Conservation (phyloP, 1,140 invertebrate genomes). For the Pollicipes pollicipes region DNA sequence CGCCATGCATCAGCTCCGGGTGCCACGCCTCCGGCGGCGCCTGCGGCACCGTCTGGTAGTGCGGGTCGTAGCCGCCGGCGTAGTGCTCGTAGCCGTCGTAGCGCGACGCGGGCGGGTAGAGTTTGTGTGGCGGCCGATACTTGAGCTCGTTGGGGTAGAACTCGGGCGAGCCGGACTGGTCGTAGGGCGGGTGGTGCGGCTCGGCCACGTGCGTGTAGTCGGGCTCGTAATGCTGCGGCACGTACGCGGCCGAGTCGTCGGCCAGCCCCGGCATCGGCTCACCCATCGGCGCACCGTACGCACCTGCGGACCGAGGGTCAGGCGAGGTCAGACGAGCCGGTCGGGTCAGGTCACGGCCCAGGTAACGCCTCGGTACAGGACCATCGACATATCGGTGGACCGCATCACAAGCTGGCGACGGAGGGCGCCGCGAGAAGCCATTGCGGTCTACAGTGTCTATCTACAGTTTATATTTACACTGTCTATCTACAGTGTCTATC, state of each 20-base stretch:
- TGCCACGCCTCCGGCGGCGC: conserved; percentile 16
- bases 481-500: no score
- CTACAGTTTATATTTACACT: no score
- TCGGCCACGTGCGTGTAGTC: not conserved
- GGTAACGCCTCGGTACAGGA: no score
- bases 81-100: not conserved
- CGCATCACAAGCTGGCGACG: no score
- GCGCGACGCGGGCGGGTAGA: not conserved
- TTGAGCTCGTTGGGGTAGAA: conserved; percentile 17
- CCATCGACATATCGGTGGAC: no score
- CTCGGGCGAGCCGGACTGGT: conserved; percentile 24
- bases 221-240: conserved; percentile 1
- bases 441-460: no score
- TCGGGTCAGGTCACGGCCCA: no score
- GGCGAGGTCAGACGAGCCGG: no score
- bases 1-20: conserved; percentile 27
- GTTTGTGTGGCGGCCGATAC: not conserved
- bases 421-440: no score
- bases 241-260: not conserved
- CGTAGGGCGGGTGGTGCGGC: conserved; percentile 2
- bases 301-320: not conserved
- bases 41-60: conserved; percentile 19
- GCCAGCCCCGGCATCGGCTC: not conserved
- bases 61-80: not conserved
- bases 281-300: not conserved